Conservation (phyloP, 2,888 invertebrate species). For the Lasioglossum vierecki region DNA sequence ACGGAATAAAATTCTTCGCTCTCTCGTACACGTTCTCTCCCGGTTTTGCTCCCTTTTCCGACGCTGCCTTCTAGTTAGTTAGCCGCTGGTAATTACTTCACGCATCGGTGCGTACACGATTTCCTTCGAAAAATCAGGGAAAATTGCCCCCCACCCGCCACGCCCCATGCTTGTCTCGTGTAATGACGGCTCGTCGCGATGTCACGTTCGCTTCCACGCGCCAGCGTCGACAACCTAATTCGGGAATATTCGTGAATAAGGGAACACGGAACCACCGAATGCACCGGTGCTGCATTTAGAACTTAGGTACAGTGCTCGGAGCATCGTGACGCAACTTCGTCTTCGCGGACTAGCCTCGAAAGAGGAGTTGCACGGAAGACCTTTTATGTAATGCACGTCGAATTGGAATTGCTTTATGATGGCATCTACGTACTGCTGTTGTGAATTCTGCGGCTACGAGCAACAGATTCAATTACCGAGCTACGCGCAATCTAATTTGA, state of each 20-base stretch:
- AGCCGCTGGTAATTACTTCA: neutral
- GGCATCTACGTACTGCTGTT: neutral
- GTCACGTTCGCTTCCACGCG: conserved; percentile 8
- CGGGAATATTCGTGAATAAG: conserved; percentile 23
- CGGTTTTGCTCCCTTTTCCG: neutral
- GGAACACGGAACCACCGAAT: conserved; percentile 9
- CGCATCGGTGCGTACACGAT: too few species aligned
- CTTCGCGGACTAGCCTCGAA: conserved; percentile 7
- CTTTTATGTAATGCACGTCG: conserved; percentile 14
- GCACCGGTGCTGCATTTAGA: neutral
- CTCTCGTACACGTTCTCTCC: neutral
- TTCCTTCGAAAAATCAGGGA: neutral
- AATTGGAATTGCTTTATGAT: conserved; percentile 20
- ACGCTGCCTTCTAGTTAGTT: neutral
- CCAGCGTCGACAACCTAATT: conserved; percentile 23
- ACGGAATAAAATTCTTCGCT: neutral
- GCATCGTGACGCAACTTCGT: conserved; percentile 17
- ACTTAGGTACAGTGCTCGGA: conserved; percentile 9
- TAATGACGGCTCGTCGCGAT: neutral
- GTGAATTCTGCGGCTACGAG: neutral
- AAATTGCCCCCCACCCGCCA: neutral
- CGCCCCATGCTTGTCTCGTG: neutral
- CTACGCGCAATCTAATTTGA: neutral
- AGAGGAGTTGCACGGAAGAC: conserved; percentile 5
- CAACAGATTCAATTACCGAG: neutral